A percentile compares a stretch with the other conserved stretches of the same genome.
phyloP scores from a whole-genome alignment of 1,140 invertebrate genomes.

The Tetramorium alpestre region DNA sequence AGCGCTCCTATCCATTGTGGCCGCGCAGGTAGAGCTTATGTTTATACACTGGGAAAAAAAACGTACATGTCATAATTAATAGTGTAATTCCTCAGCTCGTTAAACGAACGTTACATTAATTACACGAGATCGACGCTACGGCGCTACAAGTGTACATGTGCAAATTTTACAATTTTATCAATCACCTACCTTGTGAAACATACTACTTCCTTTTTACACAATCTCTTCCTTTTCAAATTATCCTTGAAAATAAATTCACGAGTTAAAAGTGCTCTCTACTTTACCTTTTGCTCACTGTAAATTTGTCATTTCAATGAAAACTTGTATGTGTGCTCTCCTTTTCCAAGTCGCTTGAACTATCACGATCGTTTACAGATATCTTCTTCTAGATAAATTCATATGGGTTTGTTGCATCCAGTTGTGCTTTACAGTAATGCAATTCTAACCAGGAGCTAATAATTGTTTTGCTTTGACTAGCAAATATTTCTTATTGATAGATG shows the following conservation, averaged over 20 bases:
- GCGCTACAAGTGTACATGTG: not conserved
- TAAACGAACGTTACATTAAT: not conserved
- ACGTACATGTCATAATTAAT: slow-evolving; percentile 8
- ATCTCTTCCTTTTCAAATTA: not conserved
- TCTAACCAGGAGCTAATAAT: not conserved
- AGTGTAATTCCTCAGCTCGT: not conserved
- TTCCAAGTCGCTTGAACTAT: not conserved
- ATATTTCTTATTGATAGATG: not conserved
- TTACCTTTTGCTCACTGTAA: not conserved
- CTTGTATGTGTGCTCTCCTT: not conserved
- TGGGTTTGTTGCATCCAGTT: not conserved
- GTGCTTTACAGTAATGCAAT: not conserved
- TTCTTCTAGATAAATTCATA: not conserved
- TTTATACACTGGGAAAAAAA: slow-evolving; percentile 1
- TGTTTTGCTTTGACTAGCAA: not conserved
- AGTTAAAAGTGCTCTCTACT: not conserved
- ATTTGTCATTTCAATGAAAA: not conserved
- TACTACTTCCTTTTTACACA: not conserved
- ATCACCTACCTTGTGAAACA: not conserved
- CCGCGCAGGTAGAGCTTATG: slow-evolving; percentile 30
- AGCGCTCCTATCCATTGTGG: slow-evolving; percentile 55
- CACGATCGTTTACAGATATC: not conserved
- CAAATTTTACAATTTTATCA: slow-evolving; percentile 8
- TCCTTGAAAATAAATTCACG: not conserved
- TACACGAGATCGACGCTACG: not conserved